phyloP scores from a whole-genome alignment of 64 coral and sea anemone species.

The Exaiptasia diaphana region DNA sequence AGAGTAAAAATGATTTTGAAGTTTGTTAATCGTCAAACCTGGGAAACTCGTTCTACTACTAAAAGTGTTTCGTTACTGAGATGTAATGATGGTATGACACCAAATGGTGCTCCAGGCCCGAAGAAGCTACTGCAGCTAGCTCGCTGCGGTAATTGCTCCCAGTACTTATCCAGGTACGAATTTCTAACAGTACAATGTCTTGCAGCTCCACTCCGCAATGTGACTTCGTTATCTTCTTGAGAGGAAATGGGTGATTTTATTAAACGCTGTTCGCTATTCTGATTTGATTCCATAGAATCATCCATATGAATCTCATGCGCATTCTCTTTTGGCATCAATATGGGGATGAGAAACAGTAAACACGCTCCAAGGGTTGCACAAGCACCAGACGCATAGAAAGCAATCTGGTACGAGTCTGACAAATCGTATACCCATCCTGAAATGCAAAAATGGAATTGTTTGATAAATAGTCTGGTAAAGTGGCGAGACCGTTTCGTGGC shows the following conservation, averaged over 20 bases:
- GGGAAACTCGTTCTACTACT: constrained; percentile 53
- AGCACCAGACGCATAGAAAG: constrained; percentile 76
- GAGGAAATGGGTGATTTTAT: constrained; percentile 44
- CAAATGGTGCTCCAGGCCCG: constrained; percentile 31
- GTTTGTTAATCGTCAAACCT: no score
- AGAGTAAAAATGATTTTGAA: no score
- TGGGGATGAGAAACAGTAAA: constrained; percentile 70
- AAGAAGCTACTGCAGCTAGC: constrained; percentile 37
- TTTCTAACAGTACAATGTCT: background rate
- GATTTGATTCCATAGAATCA: background rate
- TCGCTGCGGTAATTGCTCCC: constrained; percentile 46
- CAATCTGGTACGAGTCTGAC: constrained; percentile 78
- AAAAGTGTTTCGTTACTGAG: constrained; percentile 10
- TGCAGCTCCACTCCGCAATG: constrained; percentile 5
- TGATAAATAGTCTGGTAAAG: no score
- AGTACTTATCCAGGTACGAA: constrained; percentile 47
- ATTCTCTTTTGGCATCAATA: constrained; percentile 45
- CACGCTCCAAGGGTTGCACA: constrained; percentile 49
- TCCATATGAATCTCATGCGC: background rate
- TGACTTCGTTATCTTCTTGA: constrained; percentile 12
- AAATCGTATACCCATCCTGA: constrained; percentile 71
- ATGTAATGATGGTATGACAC: background rate
- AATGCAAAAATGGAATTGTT: background rate
- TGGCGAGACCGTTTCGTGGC: no score
- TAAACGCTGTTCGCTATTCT: constrained; percentile 24